Evolutionary conservation across 2,113 vertebrate species (phyloP), one percentile per base, ranked within the genome.

Genomic region (Marmota monax): DNA sequence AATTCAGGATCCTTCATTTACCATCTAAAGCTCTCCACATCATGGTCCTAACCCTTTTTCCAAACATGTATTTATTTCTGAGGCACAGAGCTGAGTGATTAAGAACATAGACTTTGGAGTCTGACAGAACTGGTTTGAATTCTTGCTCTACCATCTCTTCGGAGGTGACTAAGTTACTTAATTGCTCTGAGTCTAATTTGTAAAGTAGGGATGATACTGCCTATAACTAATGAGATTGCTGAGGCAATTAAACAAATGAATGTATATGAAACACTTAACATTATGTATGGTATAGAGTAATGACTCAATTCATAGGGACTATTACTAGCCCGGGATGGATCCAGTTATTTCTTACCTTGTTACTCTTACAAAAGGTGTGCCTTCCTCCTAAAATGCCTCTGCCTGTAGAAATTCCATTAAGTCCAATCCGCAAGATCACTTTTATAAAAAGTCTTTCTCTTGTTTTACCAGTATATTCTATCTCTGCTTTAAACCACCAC

Each of bases 181-280:
- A 82, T 82, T 85, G 73, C n/a, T 82, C 25, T 94, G 61, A 77
- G 22, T n/a, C 69, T 88, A 48, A 67, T 42, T 87, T 92, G 61
- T 92, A 84, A 73, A 84, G 65, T 79, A 67, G 48, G 39, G 42
- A 39, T 84, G 48, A 91, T 56, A 58, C 8, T 23, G 16, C 22
- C 90, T 84, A 76, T 88, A 88, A 91, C 76, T 61, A 90, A 88
- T 84, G 65, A 92, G n/a, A 74, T 61, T 76, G 10, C 10, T 67
- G 39, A 80, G 37, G 25, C 37, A 86, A 80, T 58, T 77, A 89
- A 92, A 82, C 22, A 74, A 82, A 37, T 65, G 65, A 80, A 70
- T 58, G 18, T 20, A 56, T 65, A 29, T 23, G 63, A 72, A 94
- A 11, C 42, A n/a, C 45, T 67, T n/a, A 82, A 77, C 20, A 34